These are phyloP conservation scores for Hypotaenidia philippensis DNA, from an alignment of 2,797 vertebrate genomes.

Conservation along the genomic window DNA sequence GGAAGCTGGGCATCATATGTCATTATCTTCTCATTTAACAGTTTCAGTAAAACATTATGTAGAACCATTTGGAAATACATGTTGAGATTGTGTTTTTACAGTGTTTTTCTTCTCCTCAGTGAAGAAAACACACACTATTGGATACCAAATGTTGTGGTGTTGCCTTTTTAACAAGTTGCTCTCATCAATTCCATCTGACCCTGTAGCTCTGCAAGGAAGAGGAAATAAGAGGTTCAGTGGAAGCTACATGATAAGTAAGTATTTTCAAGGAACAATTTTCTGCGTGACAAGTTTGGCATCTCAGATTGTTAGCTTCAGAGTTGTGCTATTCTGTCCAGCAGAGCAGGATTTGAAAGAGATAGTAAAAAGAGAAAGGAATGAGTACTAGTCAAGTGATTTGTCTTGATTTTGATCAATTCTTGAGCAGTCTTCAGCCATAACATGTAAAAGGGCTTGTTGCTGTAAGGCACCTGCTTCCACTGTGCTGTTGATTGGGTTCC, in stretches of 20 bases:
- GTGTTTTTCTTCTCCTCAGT: background rate
- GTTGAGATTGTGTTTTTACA: background rate
- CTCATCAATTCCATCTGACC: background rate
- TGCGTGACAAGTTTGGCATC: background rate
- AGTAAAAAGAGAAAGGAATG: background rate
- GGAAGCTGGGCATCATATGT: conserved; percentile 28
- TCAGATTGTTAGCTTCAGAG: background rate
- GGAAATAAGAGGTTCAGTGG: background rate
- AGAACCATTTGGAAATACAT: background rate
- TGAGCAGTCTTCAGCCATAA: background rate
- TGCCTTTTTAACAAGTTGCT: conserved; percentile 7
- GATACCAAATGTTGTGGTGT: background rate
- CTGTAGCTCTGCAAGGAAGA: background rate
- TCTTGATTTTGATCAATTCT: background rate
- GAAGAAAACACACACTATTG: background rate
- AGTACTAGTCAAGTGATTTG: background rate
- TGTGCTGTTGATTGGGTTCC: background rate
- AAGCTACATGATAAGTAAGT: background rate
- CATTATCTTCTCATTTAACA: conserved; percentile 39
- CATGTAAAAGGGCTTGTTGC: background rate
- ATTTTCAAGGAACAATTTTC: background rate
- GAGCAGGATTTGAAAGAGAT: background rate
- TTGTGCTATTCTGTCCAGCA: background rate
- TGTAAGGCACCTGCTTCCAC: background rate
- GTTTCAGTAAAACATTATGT: conserved; percentile 42